phyloP scores from a whole-genome alignment of 2,888 invertebrate species.

The Phymatocera aterrima region DNA sequence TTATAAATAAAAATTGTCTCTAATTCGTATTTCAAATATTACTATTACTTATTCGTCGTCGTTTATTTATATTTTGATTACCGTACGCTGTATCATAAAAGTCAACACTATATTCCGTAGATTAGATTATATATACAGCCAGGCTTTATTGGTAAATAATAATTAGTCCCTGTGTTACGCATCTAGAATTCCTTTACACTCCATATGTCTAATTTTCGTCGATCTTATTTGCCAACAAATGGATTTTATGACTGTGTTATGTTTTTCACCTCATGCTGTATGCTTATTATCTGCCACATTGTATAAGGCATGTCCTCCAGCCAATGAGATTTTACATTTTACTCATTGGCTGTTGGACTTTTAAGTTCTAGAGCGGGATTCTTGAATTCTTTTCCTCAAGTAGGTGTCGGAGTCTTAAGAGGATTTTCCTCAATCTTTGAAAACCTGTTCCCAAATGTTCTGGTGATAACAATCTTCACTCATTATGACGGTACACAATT shows the following conservation, averaged over 20 bases:
- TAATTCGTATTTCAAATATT: not conserved
- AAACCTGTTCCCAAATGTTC: conserved; percentile 46
- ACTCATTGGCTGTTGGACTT: not conserved
- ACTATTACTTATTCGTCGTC: not conserved
- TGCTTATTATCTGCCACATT: not conserved
- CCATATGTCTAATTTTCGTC: not conserved
- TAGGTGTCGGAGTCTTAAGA: conserved; percentile 55
- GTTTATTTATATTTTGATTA: not conserved
- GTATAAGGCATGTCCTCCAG: not conserved
- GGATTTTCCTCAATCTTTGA: conserved; percentile 51
- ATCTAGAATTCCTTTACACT: not conserved
- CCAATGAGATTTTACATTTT: not conserved
- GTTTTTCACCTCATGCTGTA: conserved; percentile 15
- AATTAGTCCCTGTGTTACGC: not conserved
- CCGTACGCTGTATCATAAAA: not conserved
- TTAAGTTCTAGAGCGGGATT: conserved; percentile 15
- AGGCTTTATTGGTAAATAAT: conserved; percentile 13
- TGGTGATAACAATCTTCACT: conserved; percentile 56
- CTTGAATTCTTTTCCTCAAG: conserved; percentile 24
- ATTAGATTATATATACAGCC: no score
- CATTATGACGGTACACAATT: conserved; percentile 41
- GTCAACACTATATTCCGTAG: no score
- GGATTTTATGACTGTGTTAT: not conserved
- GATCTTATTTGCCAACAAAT: not conserved
- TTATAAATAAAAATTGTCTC: not conserved